Conservation (phyloP, 2,797 vertebrate species). For the Rhinatrema bivittatum region DNA sequence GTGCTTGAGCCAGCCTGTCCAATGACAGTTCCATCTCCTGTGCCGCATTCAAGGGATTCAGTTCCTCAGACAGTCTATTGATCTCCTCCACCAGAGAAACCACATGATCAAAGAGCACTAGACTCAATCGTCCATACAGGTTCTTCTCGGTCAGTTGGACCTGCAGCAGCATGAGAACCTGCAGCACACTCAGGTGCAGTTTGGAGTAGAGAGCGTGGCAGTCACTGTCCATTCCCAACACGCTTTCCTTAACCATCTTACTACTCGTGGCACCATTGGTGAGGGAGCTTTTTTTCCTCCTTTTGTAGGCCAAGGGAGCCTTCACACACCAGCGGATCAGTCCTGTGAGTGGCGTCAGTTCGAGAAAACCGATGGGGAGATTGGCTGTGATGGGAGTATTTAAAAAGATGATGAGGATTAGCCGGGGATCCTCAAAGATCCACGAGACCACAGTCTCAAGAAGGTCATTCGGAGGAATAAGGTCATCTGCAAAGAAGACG, state of each 20-base stretch:
- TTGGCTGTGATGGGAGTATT: conserved; percentile 81
- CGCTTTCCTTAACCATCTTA: conserved; percentile 32
- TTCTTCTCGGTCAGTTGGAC: conserved; percentile 86
- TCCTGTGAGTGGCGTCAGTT: conserved; percentile 84
- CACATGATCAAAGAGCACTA: conserved; percentile 82
- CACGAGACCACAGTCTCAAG: conserved; percentile 88
- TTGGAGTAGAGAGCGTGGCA: conserved; percentile 74
- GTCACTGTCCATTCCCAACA: conserved; percentile 35
- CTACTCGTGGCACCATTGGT: conserved; percentile 49
- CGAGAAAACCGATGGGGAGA: conserved; percentile 79
- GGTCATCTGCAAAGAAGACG: conserved; percentile 64
- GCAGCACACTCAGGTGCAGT: conserved; percentile 86
- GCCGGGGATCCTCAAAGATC: conserved; percentile 85
- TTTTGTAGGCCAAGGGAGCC: conserved; percentile 76
- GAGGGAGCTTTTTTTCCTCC: conserved; percentile 58
- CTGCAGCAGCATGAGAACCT: conserved; percentile 81
- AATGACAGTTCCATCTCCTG: conserved; percentile 79
- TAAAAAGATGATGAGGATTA: conserved; percentile 87
- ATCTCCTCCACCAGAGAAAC: conserved; percentile 82
- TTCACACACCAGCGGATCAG: conserved; percentile 90
- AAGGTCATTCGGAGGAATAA: conserved; percentile 83
- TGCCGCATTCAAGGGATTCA: conserved; percentile 67
- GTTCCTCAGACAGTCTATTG: conserved; percentile 73
- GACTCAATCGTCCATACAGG: conserved; percentile 79
- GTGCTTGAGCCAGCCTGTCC: conserved; percentile 85